phyloP scores from a whole-genome alignment of 2,113 vertebrate species.

The Chroicocephalus ridibundus region DNA sequence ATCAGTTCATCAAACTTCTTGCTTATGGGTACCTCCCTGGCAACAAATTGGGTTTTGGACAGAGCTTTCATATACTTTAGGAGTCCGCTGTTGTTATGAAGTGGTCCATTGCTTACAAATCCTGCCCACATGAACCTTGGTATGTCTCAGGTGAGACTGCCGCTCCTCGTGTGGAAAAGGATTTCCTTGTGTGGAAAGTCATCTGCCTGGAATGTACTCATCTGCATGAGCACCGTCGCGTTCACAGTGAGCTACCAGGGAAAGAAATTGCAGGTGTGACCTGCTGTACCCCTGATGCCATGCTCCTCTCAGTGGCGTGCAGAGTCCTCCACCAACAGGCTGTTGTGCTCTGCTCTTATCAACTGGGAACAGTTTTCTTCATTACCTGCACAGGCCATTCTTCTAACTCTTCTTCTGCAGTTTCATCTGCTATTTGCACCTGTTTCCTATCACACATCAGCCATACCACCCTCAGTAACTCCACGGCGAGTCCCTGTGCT shows the following conservation, averaged over 20 bases:
- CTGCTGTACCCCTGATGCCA: not conserved
- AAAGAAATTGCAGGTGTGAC: not conserved
- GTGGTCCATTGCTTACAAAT: not conserved
- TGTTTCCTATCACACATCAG: not conserved
- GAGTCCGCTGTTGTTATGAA: not conserved
- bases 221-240: fast-evolving
- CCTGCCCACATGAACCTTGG: not conserved
- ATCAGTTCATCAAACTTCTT: not conserved
- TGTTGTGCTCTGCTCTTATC: not conserved
- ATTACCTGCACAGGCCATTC: not conserved
- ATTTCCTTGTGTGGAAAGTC: not conserved
- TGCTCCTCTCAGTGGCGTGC: not conserved
- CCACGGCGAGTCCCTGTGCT: not conserved
- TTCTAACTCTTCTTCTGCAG: not conserved
- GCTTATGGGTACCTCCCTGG: not conserved
- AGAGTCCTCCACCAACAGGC: not conserved
- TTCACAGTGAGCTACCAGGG: not conserved
- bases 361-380: not conserved
- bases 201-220: fast-evolving
- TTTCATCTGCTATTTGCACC: not conserved
- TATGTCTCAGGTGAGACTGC: fast-evolving
- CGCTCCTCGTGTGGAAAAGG: not conserved
- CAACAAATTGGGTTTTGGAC: not conserved
- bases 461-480: not conserved
- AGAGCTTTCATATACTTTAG: not conserved